Evolutionary conservation across 2,797 vertebrate species (phyloP).

Genomic region (Pangasius krempfi): DNA sequence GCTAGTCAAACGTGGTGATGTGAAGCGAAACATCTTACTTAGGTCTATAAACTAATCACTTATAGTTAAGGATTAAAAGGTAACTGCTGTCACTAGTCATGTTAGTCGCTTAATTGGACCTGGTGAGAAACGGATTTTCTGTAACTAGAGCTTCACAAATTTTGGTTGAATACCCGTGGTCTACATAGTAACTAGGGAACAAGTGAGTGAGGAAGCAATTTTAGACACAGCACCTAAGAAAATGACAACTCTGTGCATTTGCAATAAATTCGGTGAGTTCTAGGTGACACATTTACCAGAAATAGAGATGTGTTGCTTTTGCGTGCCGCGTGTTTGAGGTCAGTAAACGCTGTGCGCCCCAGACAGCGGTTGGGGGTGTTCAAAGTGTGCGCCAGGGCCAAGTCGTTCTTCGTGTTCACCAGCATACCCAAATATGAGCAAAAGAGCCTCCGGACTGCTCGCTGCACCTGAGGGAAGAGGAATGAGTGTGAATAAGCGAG

Average conservation of each 20-base stretch:
- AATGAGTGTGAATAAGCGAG: conserved; percentile 34
- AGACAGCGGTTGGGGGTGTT: conserved; percentile 86
- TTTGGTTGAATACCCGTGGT: background rate
- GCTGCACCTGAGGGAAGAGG: conserved; percentile 67
- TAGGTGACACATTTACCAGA: conserved; percentile 74
- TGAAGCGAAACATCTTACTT: background rate
- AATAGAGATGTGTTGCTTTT: conserved; percentile 83
- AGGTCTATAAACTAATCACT: background rate
- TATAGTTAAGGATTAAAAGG: background rate
- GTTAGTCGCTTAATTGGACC: background rate
- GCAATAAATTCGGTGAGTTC: background rate
- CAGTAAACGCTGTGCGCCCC: conserved; percentile 85
- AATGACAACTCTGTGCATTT: background rate
- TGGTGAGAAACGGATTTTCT: background rate
- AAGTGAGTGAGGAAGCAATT: background rate
- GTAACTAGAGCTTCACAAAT: background rate
- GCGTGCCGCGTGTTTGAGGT: conserved; percentile 81
- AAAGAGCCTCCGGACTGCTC: conserved; percentile 78
- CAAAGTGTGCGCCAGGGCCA: conserved; percentile 84
- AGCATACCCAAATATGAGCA: conserved; percentile 88
- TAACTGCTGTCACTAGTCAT: background rate
- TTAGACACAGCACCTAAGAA: background rate
- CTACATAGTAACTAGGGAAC: background rate
- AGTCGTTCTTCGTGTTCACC: conserved; percentile 89
- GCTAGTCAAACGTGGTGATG: background rate